These are phyloP conservation scores for Saccopteryx leptura DNA, from an alignment of 2,113 vertebrate species.

Conservation along the genomic window DNA sequence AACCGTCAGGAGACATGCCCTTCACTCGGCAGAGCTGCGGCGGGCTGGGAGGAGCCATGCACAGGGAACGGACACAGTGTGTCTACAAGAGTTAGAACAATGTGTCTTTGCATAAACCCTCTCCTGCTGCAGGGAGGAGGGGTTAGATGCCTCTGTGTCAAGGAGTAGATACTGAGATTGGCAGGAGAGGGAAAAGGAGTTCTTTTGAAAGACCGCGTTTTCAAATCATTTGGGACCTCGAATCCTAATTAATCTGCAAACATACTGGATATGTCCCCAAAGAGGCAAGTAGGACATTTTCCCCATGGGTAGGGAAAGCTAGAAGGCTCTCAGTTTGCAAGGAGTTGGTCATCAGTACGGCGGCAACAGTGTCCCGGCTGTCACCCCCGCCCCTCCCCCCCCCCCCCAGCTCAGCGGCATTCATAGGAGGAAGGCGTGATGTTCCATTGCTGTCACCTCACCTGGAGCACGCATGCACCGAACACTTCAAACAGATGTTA, in stretches of 20 bases:
- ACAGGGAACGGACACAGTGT: rapidly evolving
- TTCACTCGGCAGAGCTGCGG: background rate
- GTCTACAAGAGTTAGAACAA: background rate
- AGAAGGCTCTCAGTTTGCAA: background rate
- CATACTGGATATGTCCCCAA: background rate
- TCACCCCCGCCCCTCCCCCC: background rate
- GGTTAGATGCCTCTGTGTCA: background rate
- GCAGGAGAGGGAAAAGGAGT: slow-evolving; percentile 53
- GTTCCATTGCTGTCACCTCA: slow-evolving; percentile 69
- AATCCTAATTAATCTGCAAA: slow-evolving; percentile 55
- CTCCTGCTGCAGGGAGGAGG: background rate
- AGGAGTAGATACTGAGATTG: slow-evolving; percentile 58
- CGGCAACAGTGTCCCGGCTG: background rate
- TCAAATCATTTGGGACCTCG: slow-evolving; percentile 39
- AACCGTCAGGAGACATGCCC: background rate
- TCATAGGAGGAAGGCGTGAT: slow-evolving; percentile 60
- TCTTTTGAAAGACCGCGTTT: slow-evolving; percentile 29
- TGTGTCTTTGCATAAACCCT: background rate
- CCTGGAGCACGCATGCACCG: slow-evolving; percentile 64
- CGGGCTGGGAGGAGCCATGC: rapidly evolving
- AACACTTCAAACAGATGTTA: slow-evolving; percentile 31
- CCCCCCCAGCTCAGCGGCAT: slow-evolving; percentile 13
- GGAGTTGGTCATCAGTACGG: background rate
- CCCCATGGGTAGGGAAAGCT: background rate
- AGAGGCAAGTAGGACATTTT: background rate